phyloP scores from a whole-genome alignment of 2,888 invertebrate genomes.

The Microplitis deprimator region DNA sequence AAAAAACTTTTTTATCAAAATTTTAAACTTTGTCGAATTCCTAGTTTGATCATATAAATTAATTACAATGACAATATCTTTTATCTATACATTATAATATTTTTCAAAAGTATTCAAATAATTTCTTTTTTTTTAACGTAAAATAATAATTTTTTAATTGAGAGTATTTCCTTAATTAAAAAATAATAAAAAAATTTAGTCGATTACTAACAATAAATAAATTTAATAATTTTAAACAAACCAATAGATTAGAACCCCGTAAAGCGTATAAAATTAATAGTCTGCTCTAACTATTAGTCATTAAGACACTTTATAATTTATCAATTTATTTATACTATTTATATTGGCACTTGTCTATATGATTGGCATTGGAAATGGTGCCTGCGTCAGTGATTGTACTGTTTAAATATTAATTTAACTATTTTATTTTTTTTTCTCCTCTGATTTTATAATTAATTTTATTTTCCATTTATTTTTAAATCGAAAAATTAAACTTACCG shows the following conservation, averaged over 20 bases:
- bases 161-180: no score
- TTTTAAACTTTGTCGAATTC: no score
- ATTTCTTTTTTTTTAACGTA: no score
- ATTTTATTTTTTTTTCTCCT: not conserved
- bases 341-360: conserved; percentile 49
- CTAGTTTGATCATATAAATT: no score
- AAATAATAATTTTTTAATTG: no score
- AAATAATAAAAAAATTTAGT: no score
- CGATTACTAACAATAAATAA: not conserved
- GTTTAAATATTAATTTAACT: not conserved
- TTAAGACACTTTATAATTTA: conserved; percentile 6
- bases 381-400: conserved; percentile 41
- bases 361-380: conserved; percentile 26
- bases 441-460: conserved; percentile 7
- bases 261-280: no score
- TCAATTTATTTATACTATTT: not conserved
- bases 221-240: not conserved
- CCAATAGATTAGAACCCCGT: no score
- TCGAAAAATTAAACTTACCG: conserved; percentile 40
- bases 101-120: no score
- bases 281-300: not conserved
- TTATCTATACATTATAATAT: no score
- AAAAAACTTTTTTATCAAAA: no score
- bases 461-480: conserved; percentile 19
- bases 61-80: no score